These are phyloP conservation scores for Tetheella fluctuosa DNA, from an alignment of 2,888 invertebrate species.

Conservation along the genomic window DNA sequence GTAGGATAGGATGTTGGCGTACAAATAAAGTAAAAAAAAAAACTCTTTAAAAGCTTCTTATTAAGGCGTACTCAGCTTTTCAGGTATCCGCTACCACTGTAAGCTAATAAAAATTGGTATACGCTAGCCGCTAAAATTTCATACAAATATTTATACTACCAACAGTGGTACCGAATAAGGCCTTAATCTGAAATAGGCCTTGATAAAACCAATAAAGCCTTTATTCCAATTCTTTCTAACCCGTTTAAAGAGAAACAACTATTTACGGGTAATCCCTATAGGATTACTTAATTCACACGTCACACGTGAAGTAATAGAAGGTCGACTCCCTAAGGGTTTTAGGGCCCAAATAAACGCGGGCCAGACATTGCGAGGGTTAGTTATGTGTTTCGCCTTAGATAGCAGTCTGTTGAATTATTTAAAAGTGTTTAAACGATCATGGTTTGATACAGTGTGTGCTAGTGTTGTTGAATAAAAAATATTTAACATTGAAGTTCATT, in stretches of 20 bases:
- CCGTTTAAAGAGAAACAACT: background rate
- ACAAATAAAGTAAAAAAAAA: too few species aligned
- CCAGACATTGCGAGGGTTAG: constrained; percentile 13
- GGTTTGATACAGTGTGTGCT: background rate
- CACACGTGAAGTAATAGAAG: constrained; percentile 7
- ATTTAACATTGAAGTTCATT: too few species aligned
- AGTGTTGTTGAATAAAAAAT: background rate
- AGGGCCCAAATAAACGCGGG: constrained; percentile 15
- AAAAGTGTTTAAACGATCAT: constrained; percentile 13
- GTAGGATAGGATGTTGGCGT: too few species aligned
- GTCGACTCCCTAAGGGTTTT: background rate
- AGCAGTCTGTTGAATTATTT: constrained; percentile 18
- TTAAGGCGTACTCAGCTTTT: too few species aligned
- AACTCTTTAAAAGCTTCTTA: too few species aligned
- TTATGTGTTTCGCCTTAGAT: constrained; percentile 12
- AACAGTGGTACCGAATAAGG: too few species aligned
- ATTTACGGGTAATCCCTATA: background rate
- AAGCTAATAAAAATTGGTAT: too few species aligned
- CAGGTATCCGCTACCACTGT: too few species aligned
- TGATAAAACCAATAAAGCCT: background rate
- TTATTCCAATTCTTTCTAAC: background rate
- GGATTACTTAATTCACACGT: background rate
- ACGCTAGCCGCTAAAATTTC: too few species aligned
- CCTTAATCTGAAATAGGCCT: too few species aligned
- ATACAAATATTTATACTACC: too few species aligned